These are phyloP conservation scores for Diabrotica undecimpunctata DNA, from an alignment of 1,140 invertebrate species.

Conservation along the genomic window DNA sequence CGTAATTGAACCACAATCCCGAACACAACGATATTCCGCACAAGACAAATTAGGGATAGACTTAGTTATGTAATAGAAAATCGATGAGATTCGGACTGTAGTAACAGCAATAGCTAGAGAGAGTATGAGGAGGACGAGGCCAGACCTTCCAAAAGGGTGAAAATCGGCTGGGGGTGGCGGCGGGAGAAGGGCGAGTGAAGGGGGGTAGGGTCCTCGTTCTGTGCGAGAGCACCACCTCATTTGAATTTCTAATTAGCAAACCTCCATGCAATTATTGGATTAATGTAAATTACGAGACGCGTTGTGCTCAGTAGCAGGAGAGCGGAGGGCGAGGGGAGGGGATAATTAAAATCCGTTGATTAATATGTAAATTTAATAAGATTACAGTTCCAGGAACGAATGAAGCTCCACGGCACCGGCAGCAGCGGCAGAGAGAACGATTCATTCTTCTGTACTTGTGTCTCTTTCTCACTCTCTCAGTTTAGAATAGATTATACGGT, in stretches of 20 bases:
- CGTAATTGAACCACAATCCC: constrained; percentile 10
- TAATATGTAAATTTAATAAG: constrained; percentile 98
- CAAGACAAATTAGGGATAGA: constrained; percentile 37
- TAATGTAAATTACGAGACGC: constrained; percentile 88
- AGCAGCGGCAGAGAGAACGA: constrained; percentile 22
- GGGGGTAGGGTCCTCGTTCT: constrained; percentile 43
- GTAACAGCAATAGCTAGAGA: constrained; percentile 35
- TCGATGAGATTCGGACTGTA: constrained; percentile 46
- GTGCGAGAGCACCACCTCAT: constrained; percentile 68
- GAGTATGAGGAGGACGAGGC: constrained; percentile 40
- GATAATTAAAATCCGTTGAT: constrained; percentile 96
- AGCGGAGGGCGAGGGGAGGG: constrained; percentile 40
- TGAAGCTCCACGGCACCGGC: constrained; percentile 35
- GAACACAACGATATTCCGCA: constrained; percentile 15
- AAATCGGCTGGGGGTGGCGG: constrained; percentile 28
- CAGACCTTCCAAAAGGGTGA: constrained; percentile 52
- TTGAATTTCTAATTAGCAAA: constrained; percentile 90
- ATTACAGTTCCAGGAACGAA: constrained; percentile 74
- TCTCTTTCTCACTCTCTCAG: constrained; percentile 4
- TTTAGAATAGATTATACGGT: background rate
- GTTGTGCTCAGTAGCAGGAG: constrained; percentile 47
- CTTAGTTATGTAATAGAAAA: constrained; percentile 43
- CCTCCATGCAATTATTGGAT: constrained; percentile 89
- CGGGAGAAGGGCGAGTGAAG: constrained; percentile 29
- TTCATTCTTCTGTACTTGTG: background rate